Evolutionary conservation across 2,888 invertebrate genomes (phyloP), one percentile per base, ranked within the genome.

Genomic region (Caenorhabditis parvicauda): DNA sequence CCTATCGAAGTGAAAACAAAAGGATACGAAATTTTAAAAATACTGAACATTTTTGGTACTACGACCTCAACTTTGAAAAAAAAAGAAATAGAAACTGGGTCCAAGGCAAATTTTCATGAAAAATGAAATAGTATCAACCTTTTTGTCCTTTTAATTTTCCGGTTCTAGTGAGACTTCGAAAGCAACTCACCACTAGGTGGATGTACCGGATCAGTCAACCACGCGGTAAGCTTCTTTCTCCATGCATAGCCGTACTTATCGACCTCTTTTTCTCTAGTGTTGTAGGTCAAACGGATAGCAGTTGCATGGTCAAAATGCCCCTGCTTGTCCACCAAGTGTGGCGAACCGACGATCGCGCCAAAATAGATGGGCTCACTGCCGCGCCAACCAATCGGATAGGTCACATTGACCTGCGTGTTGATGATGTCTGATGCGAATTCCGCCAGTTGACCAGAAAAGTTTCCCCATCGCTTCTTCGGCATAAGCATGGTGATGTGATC

Each of bases 401-500:
- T 79, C 12, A 79, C 72, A 54, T 80, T 76, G 24, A 79, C 76
- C 61, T 79, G 77, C 19, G 65, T 64, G 38, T 74, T 71, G 56
- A 79, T 77, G 44, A 79, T 79, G 39, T 78, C 74, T 50, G 66
- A 69, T 3, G 79, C 79, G 12, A 79, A 70, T 35, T 76, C 77
- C 3, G 74, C 78, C 35, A 79, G 63, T 27, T 72, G 56, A n/a
- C 67, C 72, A 6, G 72, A 63, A 46, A 77, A 77, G 51, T 70
- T 75, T 12, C 74, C 74, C 79, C 76, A 80, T 42, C 65, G 22
- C n/a, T 52, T 62, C 35, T 67, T 67, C 3, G 78, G 78, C 71
- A 76, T 75, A 9, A 90, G 88, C 75, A 81, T 75, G 4, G 67
- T 68, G 25, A 81, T 62, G 55, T 80, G 81, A 21, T 76, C 78